Percentiles rank a stretch among this genome's conserved stretches.
These are phyloP conservation scores for Sphaerodactylus townsendi DNA, from an alignment of 2,113 vertebrate genomes.

Conservation along the genomic window DNA sequence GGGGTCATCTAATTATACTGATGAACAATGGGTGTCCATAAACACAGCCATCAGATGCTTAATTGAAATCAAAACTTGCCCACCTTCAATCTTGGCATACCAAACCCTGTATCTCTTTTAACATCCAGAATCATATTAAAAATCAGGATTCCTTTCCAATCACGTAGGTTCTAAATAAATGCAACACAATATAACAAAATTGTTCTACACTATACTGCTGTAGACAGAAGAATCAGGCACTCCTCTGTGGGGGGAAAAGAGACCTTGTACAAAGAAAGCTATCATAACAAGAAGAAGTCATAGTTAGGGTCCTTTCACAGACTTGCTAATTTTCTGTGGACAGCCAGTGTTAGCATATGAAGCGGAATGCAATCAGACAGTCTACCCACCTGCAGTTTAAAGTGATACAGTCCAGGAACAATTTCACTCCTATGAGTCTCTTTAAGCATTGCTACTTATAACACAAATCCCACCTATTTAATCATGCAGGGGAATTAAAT, in stretches of 20 bases:
- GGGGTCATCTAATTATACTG: not conserved
- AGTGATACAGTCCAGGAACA: no score
- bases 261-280: not conserved
- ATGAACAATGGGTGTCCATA: no score
- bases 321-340: not conserved
- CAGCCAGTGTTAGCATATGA: not conserved
- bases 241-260: no score
- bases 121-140: not conserved
- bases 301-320: not conserved
- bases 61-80: not conserved
- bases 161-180: not conserved
- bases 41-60: not conserved
- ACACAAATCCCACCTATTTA: no score
- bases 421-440: no score
- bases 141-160: not conserved
- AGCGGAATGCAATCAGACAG: not conserved
- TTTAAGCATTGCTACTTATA: no score
- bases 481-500: no score
- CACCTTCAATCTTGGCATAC: not conserved
- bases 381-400: not conserved
- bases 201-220: not conserved
- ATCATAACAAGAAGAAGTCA: not conserved
- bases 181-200: not conserved
- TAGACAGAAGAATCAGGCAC: not conserved
- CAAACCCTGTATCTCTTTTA: not conserved